Base-by-base conservation (phyloP, 2,797 vertebrate species). In the Pteropus rufus region DNA sequence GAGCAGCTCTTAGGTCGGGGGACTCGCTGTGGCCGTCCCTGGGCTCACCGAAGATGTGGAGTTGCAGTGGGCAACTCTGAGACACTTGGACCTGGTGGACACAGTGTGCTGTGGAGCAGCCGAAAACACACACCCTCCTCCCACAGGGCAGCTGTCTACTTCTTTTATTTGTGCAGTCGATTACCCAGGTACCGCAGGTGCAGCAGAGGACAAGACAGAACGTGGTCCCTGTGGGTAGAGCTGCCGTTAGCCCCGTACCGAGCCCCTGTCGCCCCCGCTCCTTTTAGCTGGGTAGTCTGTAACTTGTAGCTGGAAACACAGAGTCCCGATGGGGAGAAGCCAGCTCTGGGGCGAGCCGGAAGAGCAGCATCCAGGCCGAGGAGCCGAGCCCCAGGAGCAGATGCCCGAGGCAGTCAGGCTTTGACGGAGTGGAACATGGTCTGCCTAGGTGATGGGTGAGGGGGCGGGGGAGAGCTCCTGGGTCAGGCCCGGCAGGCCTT, bases 171-270 rank as follows among this genome's bases (percentile, higher is more conserved):
- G 21, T 39, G 10, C 23, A 2, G 0, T 31, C 7, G 29, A 9
- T 41, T 29, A 1, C 39, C n/a, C 65, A 15, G 49, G 3, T 26
- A 2, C 82, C 7, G 46, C 60, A 8, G 26, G 10, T 3, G 3
- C 0, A 26, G 24, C 29, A 14, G 1, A 12, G 46, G n/a, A 11
- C 41, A 4, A 15, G 24, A 19, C 4, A 1, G 41, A 12, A 39
- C 5, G 0, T 12, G 9, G 11, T 3, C 31, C 23, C 39, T 2
- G 2, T 2, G 12, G n/a, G n/a, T 4, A 14, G 80, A 54, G 67
- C 89, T 15, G 44, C 89, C 56, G 0, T 14, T 1, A 18, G 80
- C 34, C 44, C 23, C 1, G 1, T 0, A 9, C 34, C 0, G 7
- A 9, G 36, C 21, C 58, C 58, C 64, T 2, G 4, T 15, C 31